Conservation (phyloP, 2,113 vertebrate species). For the Protobothrops mucrosquamatus region DNA sequence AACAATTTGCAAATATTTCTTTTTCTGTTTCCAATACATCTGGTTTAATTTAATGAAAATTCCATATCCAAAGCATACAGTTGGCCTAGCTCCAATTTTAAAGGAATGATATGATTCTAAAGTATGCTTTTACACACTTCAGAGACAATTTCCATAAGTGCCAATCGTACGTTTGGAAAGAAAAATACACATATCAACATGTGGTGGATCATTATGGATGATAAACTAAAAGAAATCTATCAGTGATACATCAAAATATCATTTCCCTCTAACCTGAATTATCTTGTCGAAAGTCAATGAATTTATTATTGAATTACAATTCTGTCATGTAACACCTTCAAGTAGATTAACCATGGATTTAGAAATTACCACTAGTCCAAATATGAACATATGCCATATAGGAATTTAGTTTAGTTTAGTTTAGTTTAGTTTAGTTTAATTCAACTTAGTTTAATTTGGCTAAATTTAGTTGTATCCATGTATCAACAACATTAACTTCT, state of each 20-base stretch:
- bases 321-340: background rate
- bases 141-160: background rate
- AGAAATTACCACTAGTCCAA: background rate
- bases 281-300: background rate
- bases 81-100: background rate
- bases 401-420: background rate
- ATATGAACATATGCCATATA: background rate
- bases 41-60: background rate
- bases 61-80: background rate
- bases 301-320: background rate
- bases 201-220: background rate
- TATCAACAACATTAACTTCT: background rate
- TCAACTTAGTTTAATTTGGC: too few species aligned
- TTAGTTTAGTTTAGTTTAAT: background rate
- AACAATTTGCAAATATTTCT: background rate
- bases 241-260: background rate
- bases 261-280: background rate
- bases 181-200: background rate
- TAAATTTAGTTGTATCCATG: background rate
- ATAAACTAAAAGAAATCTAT: background rate
- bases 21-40: background rate
- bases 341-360: background rate
- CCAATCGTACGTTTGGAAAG: background rate
- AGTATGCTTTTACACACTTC: background rate
- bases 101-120: background rate